Conservation (phyloP, 2,113 vertebrate species). For the Apus apus region DNA sequence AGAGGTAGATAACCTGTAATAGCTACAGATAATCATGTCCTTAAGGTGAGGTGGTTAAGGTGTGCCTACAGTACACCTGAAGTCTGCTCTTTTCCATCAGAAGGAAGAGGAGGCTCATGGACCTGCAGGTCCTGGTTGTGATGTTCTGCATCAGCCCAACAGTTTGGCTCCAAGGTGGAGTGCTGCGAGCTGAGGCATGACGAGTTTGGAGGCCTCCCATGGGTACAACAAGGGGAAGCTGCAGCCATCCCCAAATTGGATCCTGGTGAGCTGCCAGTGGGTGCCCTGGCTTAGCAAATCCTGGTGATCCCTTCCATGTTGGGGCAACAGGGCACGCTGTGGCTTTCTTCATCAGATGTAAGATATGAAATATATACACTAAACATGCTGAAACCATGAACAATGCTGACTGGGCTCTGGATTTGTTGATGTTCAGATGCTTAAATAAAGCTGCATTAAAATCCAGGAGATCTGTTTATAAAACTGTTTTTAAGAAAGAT, state of each 20-base stretch:
- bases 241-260: not conserved
- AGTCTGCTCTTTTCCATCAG: not conserved
- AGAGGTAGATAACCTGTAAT: not conserved
- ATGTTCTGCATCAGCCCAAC: not conserved
- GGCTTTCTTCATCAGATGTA: constrained; percentile 68
- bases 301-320: not conserved
- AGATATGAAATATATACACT: constrained; percentile 68
- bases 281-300: not conserved
- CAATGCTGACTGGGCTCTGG: constrained; percentile 72
- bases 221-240: not conserved
- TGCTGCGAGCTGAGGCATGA: not conserved
- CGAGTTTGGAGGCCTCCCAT: not conserved
- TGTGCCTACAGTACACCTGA: not conserved
- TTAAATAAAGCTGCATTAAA: constrained; percentile 78
- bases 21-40: constrained; percentile 2
- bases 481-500: constrained; percentile 48
- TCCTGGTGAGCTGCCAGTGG: not conserved
- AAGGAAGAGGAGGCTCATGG: not conserved
- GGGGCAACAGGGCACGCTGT: constrained; percentile 63
- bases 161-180: not conserved
- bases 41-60: not conserved
- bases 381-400: constrained; percentile 58
- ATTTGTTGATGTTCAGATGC: constrained; percentile 68
- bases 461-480: constrained; percentile 48
- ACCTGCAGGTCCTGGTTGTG: not conserved